Evolutionary conservation across 2,113 vertebrate species (phyloP), one percentile per base, ranked within the genome.

Genomic region (Mola mola): DNA sequence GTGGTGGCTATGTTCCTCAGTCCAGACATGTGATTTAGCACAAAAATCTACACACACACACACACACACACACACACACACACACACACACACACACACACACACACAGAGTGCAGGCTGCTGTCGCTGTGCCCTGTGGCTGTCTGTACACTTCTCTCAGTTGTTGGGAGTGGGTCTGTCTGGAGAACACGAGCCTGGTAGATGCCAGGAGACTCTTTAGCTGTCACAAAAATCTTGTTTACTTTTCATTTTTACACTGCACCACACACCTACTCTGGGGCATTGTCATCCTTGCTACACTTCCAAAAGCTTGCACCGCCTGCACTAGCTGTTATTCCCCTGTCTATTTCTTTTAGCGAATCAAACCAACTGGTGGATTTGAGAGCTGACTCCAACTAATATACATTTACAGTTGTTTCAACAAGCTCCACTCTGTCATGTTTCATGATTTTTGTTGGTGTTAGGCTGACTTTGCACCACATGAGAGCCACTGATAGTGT

Each of bases 201-300:
- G 73, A 78, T 66, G 65, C 73, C 76, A 46, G 49, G 68, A 78
- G 79, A 85, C 76, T 82, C 72, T 85, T 80, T 62, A 82, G 73
- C 82, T 85, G 84, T 84, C 84, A 85, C 66, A 78, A n/a, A 86
- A 85, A 67, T 55, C 60, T 29, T 77, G 82, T 88, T 89, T 88
- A 65, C 65, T 82, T 87, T 85, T 73, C 71, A 72, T 72, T 82
- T 85, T 66, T 81, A 66, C 87, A 66, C 63, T 7, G 26, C 2
- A 28, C 50, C 80, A 51, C 43, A 61, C 64, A 46, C 51, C 21
- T 12, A 78, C 72, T 81, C 59, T 50, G 43, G 70, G 50, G 68
- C 66, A 70, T 69, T 43, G 55, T 68, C 57, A 56, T 80, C 51
- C 56, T 63, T 19, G 59, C 57, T 59, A 69, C 61, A 70, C 58